Evolutionary conservation across 2,888 invertebrate species (phyloP).

Genomic region (Archips xylosteana): DNA sequence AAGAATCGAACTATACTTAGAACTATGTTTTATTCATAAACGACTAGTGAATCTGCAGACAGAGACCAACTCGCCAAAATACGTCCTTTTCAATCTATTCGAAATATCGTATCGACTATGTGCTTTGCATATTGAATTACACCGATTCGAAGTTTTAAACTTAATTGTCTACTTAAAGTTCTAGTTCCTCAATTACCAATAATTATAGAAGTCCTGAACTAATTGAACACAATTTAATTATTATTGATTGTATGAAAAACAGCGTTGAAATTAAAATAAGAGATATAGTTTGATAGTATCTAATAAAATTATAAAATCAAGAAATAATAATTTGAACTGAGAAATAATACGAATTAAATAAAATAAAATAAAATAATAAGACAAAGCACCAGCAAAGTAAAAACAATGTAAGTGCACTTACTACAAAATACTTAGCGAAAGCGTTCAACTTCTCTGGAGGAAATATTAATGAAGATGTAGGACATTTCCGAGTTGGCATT

Average conservation of each 20-base stretch:
- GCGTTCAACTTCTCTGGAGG: constrained; percentile 44
- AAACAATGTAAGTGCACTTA: constrained; percentile 5
- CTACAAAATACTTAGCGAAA: constrained; percentile 20
- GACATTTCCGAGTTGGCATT: constrained; percentile 65
- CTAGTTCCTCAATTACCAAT: neutral
- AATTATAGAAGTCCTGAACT: neutral
- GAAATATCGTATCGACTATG: constrained; percentile 14
- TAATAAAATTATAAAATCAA: too few relatives aligned
- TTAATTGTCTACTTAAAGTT: neutral
- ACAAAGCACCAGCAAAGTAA: neutral
- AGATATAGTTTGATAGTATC: too few relatives aligned
- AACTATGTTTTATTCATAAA: constrained; percentile 40
- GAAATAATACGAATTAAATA: too few relatives aligned
- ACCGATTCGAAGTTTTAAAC: neutral
- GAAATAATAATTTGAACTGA: too few relatives aligned
- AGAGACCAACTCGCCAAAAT: constrained; percentile 20
- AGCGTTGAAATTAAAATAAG: too few relatives aligned
- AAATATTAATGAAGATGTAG: constrained; percentile 78
- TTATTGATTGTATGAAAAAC: neutral
- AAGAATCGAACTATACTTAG: constrained; percentile 27
- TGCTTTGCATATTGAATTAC: constrained; percentile 26
- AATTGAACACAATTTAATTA: neutral
- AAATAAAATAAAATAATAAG: neutral
- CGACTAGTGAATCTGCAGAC: constrained; percentile 19
- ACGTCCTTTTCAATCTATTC: constrained; percentile 20